Evolutionary conservation across 2,113 vertebrate genomes (phyloP).

Genomic region (Odocoileus virginianus): DNA sequence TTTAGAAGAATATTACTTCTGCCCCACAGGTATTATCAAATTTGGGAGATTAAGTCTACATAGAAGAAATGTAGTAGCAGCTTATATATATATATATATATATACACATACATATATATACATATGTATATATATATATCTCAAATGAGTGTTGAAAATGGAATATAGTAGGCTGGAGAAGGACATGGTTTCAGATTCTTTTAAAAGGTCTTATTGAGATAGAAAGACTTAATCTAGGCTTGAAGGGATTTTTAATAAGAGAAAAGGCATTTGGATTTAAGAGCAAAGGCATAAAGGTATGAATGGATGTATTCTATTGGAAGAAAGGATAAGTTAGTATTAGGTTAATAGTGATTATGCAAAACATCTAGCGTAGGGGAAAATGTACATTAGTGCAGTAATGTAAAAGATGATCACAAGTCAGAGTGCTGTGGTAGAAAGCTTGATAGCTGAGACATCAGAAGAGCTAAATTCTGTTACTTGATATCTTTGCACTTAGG

Average conservation of each 20-base stretch:
- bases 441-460: neutral
- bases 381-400: neutral
- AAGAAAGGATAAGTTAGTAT: neutral
- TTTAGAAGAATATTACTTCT: neutral
- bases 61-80: neutral
- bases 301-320: neutral
- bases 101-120: too few species aligned
- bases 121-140: neutral
- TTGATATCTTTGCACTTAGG: neutral
- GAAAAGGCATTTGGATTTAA: neutral
- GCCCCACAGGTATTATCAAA: neutral
- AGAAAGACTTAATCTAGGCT: neutral
- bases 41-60: neutral
- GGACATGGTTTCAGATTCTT: neutral
- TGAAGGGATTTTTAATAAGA: neutral
- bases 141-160: neutral
- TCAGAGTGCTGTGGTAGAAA: neutral
- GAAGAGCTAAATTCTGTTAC: neutral
- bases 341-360: neutral
- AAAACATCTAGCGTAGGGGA: neutral
- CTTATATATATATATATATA: neutral
- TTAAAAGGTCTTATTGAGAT: neutral
- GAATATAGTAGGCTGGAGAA: neutral
- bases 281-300: neutral
- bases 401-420: neutral